A percentile compares a stretch with the other conserved stretches of the same genome.
These are phyloP conservation scores for Protobothrops mucrosquamatus DNA, from an alignment of 2,113 vertebrate genomes.

Conservation along the genomic window DNA sequence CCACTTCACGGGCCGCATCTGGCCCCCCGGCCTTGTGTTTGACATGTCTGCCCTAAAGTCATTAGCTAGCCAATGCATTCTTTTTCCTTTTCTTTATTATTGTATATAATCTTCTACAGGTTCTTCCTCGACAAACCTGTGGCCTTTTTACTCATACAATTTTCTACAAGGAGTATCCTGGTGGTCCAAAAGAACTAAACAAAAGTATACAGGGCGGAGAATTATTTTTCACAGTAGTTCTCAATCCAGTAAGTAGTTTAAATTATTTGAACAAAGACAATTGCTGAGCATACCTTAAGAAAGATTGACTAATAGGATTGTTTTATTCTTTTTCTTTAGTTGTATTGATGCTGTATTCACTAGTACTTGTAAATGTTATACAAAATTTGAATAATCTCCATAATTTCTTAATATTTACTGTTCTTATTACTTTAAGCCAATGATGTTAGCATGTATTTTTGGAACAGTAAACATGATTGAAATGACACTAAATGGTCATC, in stretches of 20 bases:
- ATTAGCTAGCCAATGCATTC: not conserved
- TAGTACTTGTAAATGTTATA: not conserved
- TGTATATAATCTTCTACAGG: slow-evolving; percentile 69
- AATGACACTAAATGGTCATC: accelerated
- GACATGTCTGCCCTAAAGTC: not conserved
- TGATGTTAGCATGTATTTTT: not conserved
- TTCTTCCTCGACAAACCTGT: slow-evolving; percentile 95
- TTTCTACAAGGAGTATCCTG: slow-evolving; percentile 97
- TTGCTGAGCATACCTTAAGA: not conserved
- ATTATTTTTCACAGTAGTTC: slow-evolving; percentile 92
- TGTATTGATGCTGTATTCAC: not conserved
- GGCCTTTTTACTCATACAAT: slow-evolving; percentile 98
- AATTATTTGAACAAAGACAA: not conserved
- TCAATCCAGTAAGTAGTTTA: slow-evolving; percentile 89
- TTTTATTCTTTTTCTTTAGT: not conserved
- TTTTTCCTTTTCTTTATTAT: not conserved
- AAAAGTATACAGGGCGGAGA: slow-evolving; percentile 95
- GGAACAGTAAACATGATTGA: slow-evolving; percentile 1
- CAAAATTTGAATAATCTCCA: not conserved
- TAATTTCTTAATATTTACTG: not conserved
- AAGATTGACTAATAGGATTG: not conserved
- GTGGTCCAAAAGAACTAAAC: slow-evolving; percentile 92
- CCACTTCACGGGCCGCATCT: no score
- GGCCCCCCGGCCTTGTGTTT: no score
- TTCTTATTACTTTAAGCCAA: not conserved